Evolutionary conservation across 2,888 invertebrate species (phyloP).

Genomic region (Cheilosia urbana): DNA sequence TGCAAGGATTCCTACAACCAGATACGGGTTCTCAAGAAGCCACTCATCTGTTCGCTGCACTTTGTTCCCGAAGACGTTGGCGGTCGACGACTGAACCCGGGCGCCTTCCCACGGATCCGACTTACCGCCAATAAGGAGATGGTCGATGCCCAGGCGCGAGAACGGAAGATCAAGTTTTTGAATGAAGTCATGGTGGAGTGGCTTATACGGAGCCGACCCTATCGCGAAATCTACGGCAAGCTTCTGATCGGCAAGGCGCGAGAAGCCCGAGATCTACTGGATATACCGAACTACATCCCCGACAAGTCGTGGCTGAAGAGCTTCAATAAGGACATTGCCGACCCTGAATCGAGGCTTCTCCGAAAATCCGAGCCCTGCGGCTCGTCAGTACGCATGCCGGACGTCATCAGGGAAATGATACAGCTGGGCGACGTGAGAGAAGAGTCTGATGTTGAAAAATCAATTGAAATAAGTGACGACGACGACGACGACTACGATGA

Average conservation of each 20-base stretch:
- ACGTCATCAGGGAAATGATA: conserved; percentile 81
- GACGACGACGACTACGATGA: conserved; percentile 80
- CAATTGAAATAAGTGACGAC: conserved; percentile 66
- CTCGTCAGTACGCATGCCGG: conserved; percentile 80
- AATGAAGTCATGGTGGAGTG: conserved; percentile 82
- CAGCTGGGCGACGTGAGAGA: conserved; percentile 78
- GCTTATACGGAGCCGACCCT: conserved; percentile 79
- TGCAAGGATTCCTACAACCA: conserved; percentile 82
- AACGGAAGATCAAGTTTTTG: conserved; percentile 81
- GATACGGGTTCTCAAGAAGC: conserved; percentile 82
- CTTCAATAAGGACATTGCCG: conserved; percentile 78
- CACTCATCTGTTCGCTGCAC: conserved; percentile 82
- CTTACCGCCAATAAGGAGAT: conserved; percentile 81
- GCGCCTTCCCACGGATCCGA: conserved; percentile 80
- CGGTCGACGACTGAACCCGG: conserved; percentile 80
- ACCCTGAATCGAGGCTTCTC: conserved; percentile 34
- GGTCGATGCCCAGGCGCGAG: conserved; percentile 80
- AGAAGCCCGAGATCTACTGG: conserved; percentile 45
- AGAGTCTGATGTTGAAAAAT: conserved; percentile 4
- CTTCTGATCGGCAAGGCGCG: conserved; percentile 52
- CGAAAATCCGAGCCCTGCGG: conserved; percentile 80
- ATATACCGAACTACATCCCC: conserved; percentile 65
- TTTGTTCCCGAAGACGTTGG: conserved; percentile 81
- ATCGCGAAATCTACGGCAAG: conserved; percentile 62
- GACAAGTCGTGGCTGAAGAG: conserved; percentile 82